These are phyloP conservation scores for Oscheius sp. DNA, from an alignment of 2,888 invertebrate species.

Conservation along the genomic window DNA sequence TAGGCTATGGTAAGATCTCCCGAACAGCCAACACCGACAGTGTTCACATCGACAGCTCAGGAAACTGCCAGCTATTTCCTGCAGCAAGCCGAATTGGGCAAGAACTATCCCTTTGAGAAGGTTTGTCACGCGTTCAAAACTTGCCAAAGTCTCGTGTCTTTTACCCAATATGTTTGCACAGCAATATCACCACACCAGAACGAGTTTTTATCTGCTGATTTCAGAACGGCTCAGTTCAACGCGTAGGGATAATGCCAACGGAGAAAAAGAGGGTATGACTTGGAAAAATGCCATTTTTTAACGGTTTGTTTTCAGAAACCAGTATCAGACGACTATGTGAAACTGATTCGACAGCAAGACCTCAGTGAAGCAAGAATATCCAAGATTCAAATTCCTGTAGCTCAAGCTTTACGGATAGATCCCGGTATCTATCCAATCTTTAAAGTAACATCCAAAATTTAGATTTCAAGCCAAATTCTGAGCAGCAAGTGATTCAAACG, in stretches of 20 bases:
- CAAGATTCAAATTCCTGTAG: slow-evolving; percentile 66
- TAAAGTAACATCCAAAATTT: too few relatives aligned
- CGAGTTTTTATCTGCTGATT: slow-evolving; percentile 12
- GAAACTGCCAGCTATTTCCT: slow-evolving; percentile 18
- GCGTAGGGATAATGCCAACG: slow-evolving; percentile 16
- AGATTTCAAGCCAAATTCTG: slow-evolving; percentile 67
- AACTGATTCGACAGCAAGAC: slow-evolving; percentile 63
- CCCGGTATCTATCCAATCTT: slow-evolving; percentile 56
- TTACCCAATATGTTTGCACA: slow-evolving; percentile 5
- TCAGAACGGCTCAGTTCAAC: slow-evolving; percentile 23
- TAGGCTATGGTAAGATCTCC: slow-evolving; percentile 34
- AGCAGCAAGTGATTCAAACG: slow-evolving; percentile 67
- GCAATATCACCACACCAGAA: background rate
- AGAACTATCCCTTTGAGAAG: slow-evolving; percentile 18
- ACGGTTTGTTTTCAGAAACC: slow-evolving; percentile 46
- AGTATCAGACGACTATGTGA: slow-evolving; percentile 65
- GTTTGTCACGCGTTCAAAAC: background rate
- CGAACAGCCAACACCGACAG: slow-evolving; percentile 12
- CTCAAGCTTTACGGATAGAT: slow-evolving; percentile 64
- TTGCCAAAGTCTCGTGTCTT: background rate
- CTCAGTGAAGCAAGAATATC: slow-evolving; percentile 56
- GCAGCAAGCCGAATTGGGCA: slow-evolving; percentile 20
- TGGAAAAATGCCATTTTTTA: background rate
- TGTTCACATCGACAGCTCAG: slow-evolving; percentile 3
- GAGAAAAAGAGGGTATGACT: slow-evolving; percentile 25